A percentile compares a stretch with the other conserved stretches of the same genome.
Conservation (phyloP, 2,888 invertebrate genomes). For the Apamea crenata region DNA sequence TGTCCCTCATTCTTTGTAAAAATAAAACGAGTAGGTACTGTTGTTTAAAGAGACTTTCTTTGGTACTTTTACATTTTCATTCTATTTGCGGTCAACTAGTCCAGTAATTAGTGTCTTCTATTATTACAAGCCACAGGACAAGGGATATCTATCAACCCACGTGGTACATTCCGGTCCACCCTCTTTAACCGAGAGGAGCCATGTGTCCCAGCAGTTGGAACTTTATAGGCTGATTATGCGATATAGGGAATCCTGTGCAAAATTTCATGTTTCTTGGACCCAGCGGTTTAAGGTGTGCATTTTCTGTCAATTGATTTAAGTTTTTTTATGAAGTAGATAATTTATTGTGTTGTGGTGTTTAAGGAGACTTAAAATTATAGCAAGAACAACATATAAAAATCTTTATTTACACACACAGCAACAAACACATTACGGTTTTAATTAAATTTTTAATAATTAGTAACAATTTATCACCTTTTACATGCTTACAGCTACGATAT, state of each 20-base stretch:
- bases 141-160: background rate
- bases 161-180: background rate
- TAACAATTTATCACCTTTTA: conserved; percentile 70
- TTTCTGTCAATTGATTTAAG: background rate
- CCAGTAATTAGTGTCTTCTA: background rate
- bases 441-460: conserved; percentile 71
- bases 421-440: conserved; percentile 73
- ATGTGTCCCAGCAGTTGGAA: background rate
- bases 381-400: conserved; percentile 69
- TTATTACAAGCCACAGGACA: background rate
- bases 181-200: background rate
- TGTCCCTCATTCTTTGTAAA: conserved; percentile 20
- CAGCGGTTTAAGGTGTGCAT: background rate
- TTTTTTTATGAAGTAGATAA: background rate
- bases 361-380: conserved; percentile 8
- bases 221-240: background rate
- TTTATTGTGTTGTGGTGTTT: background rate
- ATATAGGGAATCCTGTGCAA: background rate
- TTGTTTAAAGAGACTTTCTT: conserved; percentile 16
- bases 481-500: conserved; percentile 51
- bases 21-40: conserved; percentile 23
- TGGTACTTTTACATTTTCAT: background rate
- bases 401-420: conserved; percentile 81
- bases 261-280: background rate
- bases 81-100: background rate